These are phyloP conservation scores for Odontocolon sp. DNA, from an alignment of 2,888 invertebrate genomes.

Conservation along the genomic window DNA sequence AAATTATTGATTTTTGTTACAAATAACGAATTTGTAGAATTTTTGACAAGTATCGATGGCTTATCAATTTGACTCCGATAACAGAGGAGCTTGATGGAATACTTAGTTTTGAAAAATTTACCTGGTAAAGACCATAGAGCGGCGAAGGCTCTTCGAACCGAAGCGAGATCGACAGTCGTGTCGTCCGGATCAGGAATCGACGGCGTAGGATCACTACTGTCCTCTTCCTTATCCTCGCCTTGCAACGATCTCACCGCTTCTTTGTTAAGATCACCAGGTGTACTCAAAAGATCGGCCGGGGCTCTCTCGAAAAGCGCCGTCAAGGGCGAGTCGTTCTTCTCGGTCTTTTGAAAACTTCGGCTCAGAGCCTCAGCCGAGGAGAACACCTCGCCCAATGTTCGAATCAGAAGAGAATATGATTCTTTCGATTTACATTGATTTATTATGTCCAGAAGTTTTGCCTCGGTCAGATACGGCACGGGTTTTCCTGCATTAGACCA, in stretches of 20 bases:
- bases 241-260: conserved; percentile 88
- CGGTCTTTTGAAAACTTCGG: conserved; percentile 86
- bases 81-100: too few relatives aligned
- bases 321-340: conserved; percentile 80
- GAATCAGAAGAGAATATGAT: conserved; percentile 87
- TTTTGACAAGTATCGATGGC: too few relatives aligned
- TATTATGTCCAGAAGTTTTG: conserved; percentile 88
- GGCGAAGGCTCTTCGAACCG: conserved; percentile 87
- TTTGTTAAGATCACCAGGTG: conserved; percentile 84
- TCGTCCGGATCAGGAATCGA: conserved; percentile 78
- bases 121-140: conserved; percentile 81
- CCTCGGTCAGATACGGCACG: conserved; percentile 87
- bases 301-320: conserved; percentile 83
- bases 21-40: too few relatives aligned
- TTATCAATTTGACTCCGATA: too few relatives aligned
- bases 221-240: conserved; percentile 94
- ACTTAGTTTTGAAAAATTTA: too few relatives aligned
- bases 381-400: conserved; percentile 90
- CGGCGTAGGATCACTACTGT: conserved; percentile 84
- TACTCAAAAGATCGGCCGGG: conserved; percentile 79
- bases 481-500: conserved; percentile 73
- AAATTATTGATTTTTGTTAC: not conserved
- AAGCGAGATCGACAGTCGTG: conserved; percentile 85
- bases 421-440: conserved; percentile 87
- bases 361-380: conserved; percentile 86